Evolutionary conservation across 2,113 vertebrate genomes (phyloP), one percentile per base, ranked within the genome.

Genomic region (Laterallus jamaicensis): DNA sequence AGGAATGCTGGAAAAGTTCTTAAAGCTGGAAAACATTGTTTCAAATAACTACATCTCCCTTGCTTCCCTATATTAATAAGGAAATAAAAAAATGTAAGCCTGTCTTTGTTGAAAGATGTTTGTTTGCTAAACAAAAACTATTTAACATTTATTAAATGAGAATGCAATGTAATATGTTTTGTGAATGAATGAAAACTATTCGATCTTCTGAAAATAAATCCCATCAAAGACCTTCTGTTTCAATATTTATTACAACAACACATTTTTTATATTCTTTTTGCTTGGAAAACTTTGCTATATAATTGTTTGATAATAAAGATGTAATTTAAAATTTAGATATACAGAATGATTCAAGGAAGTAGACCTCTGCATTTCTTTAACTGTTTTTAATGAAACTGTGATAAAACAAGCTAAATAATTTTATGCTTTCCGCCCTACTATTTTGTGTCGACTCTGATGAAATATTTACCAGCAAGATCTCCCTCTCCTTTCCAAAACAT

Each of bases 401-500:
- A 91, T 49, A 44, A 82, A 77, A 64, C 5, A 67, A 81, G 8
- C 3, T 40, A 42, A 67, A 76, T 35, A 0, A 40, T 89, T 89
- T 79, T 52, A 24, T 14, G 82, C 29, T 73, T 81, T 74, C 42
- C 90, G 9, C 11, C 17, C 20, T 86, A 52, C 15, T 25, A 8
- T 25, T 5, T 1, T 32, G 15, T 29, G 7, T n/a, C 82, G 73
- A 2, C 16, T 29, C 39, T 77, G 32, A 26, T 94, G 69, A 94
- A 95, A 94, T 82, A 94, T 86, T 94, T 90, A 79, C 64, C 25
- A 66, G 42, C 14, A 93, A 79, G 37, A 86, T n/a, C 35, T 67
- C 59, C 87, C 10, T 90, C 19, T 80, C 9, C 40, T 39, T 55
- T 90, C 47, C 32, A 78, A 74, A 95, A n/a, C 12, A 18, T 35